Base-by-base conservation (phyloP, 2,113 vertebrate genomes). In the Cavia aperea region DNA sequence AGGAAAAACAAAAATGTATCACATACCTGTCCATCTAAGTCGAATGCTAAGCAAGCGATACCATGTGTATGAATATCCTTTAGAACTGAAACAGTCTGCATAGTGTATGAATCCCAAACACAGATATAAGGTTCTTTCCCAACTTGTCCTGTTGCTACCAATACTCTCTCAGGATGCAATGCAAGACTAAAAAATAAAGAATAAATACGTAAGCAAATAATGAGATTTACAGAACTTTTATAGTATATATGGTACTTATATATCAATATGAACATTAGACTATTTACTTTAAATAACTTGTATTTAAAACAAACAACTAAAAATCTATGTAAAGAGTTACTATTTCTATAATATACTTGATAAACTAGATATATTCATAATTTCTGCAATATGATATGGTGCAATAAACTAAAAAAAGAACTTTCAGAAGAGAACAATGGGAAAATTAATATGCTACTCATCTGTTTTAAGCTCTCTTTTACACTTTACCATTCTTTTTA, bases 101-200 rank as follows among this genome's bases (percentile, higher is more conserved):
- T 98, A 49, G 98, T 99, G 97, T 99, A 99, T 0, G 99, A 99
- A 95, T 99, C 99, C 99, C 99, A 99, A 65, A 99, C 98, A 5
- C 99, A 99, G 97, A 99, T 99, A 96, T 99, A 99, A 1, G 99
- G 99, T 78, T 99, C 99, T 97, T 99, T 99, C 93, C 99, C 99
- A 97, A 99, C 99, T 98, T 99, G 99, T 96, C 99, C 99, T 13
- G 99, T 99, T 96, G 99, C 99, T 97, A 99, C 99, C 98, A 99
- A 97, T 94, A 99, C 98, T 88, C 98, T 98, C 95, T 99, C 99
- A 7, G 99, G 99, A 97, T 99, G 99, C 93, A 99, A 97, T 79
- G 99, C 99, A 97, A 99, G 98, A 97, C 99, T 99, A 98, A 2
- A 91, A 95, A 96, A 91, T 60, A 90, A 89, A 93, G 87, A 94